Evolutionary conservation across 2,113 vertebrate species (phyloP).

Genomic region (Coracopsis vasa): DNA sequence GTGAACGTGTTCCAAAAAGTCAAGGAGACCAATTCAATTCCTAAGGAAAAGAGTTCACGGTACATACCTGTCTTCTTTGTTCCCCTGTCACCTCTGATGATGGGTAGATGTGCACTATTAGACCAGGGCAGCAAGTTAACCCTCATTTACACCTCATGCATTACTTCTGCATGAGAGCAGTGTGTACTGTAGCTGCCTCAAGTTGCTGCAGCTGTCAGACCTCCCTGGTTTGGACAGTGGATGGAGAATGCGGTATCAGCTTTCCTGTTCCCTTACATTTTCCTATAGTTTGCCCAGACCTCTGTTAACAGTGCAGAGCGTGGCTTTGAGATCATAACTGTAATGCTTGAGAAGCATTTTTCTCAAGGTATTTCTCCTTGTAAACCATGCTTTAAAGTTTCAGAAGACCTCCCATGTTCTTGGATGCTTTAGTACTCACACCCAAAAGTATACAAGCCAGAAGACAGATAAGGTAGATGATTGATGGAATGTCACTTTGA

Average conservation of each 20-base stretch:
- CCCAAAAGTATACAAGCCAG: background rate
- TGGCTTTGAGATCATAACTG: background rate
- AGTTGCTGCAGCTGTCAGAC: background rate
- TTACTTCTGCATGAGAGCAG: accelerated
- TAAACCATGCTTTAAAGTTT: background rate
- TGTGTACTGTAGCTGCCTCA: background rate
- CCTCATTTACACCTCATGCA: accelerated
- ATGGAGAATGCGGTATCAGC: background rate
- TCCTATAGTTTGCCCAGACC: background rate
- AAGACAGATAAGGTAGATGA: constrained; percentile 6
- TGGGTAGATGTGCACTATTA: background rate
- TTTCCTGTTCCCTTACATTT: background rate
- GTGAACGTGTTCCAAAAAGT: background rate
- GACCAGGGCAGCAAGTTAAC: background rate
- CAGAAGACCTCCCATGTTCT: background rate
- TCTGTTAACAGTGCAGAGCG: background rate
- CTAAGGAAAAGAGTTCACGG: background rate
- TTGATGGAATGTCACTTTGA: background rate
- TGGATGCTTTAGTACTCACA: background rate
- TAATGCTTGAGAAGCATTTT: background rate
- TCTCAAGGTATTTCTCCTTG: background rate
- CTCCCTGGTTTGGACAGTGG: accelerated
- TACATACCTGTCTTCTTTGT: background rate
- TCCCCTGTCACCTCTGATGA: accelerated
- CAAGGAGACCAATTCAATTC: background rate